These are phyloP conservation scores for Protobothrops flavoviridis DNA, from an alignment of 2,113 vertebrate species.

Conservation along the genomic window DNA sequence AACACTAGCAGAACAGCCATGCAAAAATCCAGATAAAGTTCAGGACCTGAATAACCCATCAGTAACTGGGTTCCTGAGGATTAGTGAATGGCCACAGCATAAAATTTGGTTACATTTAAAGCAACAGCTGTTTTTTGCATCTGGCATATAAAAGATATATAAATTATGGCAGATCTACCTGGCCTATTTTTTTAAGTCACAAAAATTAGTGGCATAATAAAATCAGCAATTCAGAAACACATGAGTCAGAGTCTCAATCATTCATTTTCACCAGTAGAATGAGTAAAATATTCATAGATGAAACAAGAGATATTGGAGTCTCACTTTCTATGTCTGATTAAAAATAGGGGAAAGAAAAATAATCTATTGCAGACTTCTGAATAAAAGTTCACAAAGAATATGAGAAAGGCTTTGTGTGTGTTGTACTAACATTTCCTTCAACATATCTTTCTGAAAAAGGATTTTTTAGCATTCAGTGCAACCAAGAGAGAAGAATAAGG, in stretches of 20 bases:
- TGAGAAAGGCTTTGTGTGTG: not conserved
- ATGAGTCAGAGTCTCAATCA: not conserved
- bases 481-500: not conserved
- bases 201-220: not conserved
- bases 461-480: not conserved
- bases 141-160: too few species aligned
- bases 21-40: not conserved
- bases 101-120: too few species aligned
- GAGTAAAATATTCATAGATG: not conserved
- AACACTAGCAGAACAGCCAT: not conserved
- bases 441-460: not conserved
- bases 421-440: not conserved
- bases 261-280: not conserved
- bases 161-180: too few species aligned
- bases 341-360: not conserved
- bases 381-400: not conserved
- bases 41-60: too few species aligned
- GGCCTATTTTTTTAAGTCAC: not conserved
- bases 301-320: not conserved
- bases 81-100: too few species aligned
- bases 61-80: too few species aligned
- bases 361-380: not conserved
- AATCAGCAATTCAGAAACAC: not conserved
- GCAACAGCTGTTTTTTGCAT: too few species aligned
- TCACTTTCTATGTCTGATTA: not conserved